Evolutionary conservation across 1,140 invertebrate genomes (phyloP), one percentile per base, ranked within the genome.

Genomic region (Drosophila sulfurigaster): DNA sequence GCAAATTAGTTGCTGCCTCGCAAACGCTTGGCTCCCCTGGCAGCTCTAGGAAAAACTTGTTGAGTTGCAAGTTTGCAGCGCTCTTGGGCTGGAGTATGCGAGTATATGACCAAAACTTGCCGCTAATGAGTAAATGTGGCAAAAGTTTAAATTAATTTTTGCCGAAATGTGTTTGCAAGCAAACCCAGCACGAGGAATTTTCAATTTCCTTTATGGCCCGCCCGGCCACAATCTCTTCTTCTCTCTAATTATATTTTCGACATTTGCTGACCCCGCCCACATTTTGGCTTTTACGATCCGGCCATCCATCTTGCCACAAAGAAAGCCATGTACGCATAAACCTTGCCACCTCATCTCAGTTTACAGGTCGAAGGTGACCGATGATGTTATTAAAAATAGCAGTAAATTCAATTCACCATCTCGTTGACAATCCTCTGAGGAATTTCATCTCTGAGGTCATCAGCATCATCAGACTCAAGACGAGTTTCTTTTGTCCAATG

Each of bases 61-160:
- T 89, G 85, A 88, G 74, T 80, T 56, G 76, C 83, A 77, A 82
- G 75, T 79, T 74, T 63, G 62, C 7, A 32, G 32, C 32, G 51
- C 62, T 52, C 58, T 70, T 52, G 30, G 15, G 54, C n/a, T 13
- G 25, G 65, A 11, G 30, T 49, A 62, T 58, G 15, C 25, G 41
- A 45, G 49, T 75, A 77, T 76, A 71, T 67, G 62, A 15, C 38
- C 41, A 64, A 88, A 88, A 88, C 80, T 88, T 83, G 70, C 67
- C 72, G 52, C 81, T 88, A 88, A 88, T 88, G 83, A 89, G 85
- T 88, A 88, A 88, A 88, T 89, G 83, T 88, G 80, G 83, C 64
- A 56, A 88, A 88, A 88, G 83, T 88, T 88, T 83, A 88, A 88
- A 88, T 88, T 88, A 89, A 88, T 81, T 83, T 88, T 77, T 75